Evolutionary conservation across 2,888 invertebrate genomes (phyloP).

Genomic region (Troglohyphantes excavatus): DNA sequence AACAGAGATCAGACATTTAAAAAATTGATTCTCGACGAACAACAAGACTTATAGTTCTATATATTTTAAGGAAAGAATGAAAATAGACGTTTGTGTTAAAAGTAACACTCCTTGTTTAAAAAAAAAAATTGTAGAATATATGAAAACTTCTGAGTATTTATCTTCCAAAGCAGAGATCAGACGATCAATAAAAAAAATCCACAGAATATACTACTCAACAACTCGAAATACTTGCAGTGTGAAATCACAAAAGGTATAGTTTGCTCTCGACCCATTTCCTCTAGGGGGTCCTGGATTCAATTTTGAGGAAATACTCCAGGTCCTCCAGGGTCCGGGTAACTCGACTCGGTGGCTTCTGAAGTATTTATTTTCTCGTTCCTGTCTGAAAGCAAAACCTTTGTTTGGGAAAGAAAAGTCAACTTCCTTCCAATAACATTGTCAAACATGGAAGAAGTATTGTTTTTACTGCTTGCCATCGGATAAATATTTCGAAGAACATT

Average conservation of each 20-base stretch:
- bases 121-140: too few species aligned
- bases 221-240: neutral
- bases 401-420: neutral
- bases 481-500: neutral
- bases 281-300: neutral
- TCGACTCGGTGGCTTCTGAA: neutral
- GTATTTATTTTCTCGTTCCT: neutral
- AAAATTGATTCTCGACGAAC: too few species aligned
- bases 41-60: too few species aligned
- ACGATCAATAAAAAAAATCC: too few species aligned
- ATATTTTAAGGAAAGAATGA: too few species aligned
- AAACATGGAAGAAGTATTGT: neutral
- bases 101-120: too few species aligned
- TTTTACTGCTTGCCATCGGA: neutral
- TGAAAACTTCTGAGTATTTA: too few species aligned
- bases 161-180: too few species aligned
- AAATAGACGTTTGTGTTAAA: too few species aligned
- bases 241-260: neutral
- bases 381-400: neutral
- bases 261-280: neutral
- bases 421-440: neutral
- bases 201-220: too few species aligned
- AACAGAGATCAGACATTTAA: too few species aligned
- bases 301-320: neutral
- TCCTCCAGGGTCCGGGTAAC: neutral